Evolutionary conservation across 1,140 invertebrate genomes (phyloP), one percentile per base, ranked within the genome.

Genomic region (Belonocnema kinseyi): DNA sequence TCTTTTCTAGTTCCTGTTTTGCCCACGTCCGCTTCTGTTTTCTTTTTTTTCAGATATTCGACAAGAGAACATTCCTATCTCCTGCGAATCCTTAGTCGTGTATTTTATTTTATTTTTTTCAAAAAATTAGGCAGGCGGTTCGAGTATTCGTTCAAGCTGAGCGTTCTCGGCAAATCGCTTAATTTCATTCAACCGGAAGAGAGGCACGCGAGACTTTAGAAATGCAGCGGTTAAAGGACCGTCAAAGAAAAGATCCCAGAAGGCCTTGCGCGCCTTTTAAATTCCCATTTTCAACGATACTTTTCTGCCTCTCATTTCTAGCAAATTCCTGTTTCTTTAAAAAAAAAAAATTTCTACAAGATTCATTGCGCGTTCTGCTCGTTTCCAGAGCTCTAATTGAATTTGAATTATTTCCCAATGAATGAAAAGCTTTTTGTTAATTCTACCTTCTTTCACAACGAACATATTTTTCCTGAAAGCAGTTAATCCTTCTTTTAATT

Each of bases 161-260:
- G 40, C 40, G 40, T 46, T 66, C 58, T 40, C 26, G 33, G 16
- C 58, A 33, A 66, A 66, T 66, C 58, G 58, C 26, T 26, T 14
- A 66, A 21, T 33, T 66, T 40, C 58, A 66, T 66, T 66, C 58
- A 66, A 14, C 58, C 16, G 21, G 21, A 66, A 66, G 26, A 40
- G 53, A 66, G 58, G 58, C 58, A 66, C 58, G 58, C 58, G 58
- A 66, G 58, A 66, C 58, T 66, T 66, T 66, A 66, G 58, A 66
- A 66, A 66, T 66, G 21, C 58, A 66, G 58, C 58, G 58, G 21
- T 66, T 66, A 40, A 66, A 66, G 58, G 26, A 66, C 26, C 58
- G 21, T 40, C 58, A 66, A 66, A 66, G 58, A 66, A 66, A 66
- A 40, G 58, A 66, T 66, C 58, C 58, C 19, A 61, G 56, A 26